These are phyloP conservation scores for Rhinoraja longicauda DNA, from an alignment of 2,797 vertebrate genomes.

Conservation along the genomic window DNA sequence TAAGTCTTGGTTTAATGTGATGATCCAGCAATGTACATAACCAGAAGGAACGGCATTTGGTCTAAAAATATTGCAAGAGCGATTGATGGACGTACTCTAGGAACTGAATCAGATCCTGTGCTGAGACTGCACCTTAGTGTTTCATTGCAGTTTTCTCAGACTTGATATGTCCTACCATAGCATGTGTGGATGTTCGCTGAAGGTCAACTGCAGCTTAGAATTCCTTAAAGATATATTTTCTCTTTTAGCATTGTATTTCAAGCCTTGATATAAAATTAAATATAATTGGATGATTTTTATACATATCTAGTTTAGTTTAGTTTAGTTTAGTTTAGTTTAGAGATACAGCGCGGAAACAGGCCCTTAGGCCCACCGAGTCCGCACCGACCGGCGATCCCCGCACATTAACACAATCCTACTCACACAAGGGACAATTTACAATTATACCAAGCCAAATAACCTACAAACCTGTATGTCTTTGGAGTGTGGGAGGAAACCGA, in stretches of 20 bases:
- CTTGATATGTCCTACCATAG: not conserved
- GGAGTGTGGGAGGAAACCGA: too few relatives aligned
- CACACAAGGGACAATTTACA: too few relatives aligned
- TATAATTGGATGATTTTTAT: not conserved
- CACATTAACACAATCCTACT: too few relatives aligned
- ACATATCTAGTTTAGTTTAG: too few relatives aligned
- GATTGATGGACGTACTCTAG: not conserved
- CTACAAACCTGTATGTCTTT: too few relatives aligned
- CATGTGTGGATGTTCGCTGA: not conserved
- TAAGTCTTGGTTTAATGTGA: not conserved
- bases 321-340: too few relatives aligned
- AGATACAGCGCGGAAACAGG: too few relatives aligned
- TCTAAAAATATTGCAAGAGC: conserved; percentile 5
- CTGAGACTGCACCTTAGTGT: not conserved
- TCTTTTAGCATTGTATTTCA: not conserved
- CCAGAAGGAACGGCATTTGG: not conserved
- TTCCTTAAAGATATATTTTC: conserved; percentile 2
- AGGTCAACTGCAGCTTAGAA: conserved; percentile 11
- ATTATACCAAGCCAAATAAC: too few relatives aligned
- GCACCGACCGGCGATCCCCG: too few relatives aligned
- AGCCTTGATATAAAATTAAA: not conserved
- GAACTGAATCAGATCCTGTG: conserved; percentile 18
- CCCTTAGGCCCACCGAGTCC: too few relatives aligned
- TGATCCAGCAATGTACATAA: not conserved
- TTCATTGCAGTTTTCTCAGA: conserved; percentile 4